Evolutionary conservation across 1,140 invertebrate genomes (phyloP), one percentile per base, ranked within the genome.

Genomic region (Medauroidea extradentata): DNA sequence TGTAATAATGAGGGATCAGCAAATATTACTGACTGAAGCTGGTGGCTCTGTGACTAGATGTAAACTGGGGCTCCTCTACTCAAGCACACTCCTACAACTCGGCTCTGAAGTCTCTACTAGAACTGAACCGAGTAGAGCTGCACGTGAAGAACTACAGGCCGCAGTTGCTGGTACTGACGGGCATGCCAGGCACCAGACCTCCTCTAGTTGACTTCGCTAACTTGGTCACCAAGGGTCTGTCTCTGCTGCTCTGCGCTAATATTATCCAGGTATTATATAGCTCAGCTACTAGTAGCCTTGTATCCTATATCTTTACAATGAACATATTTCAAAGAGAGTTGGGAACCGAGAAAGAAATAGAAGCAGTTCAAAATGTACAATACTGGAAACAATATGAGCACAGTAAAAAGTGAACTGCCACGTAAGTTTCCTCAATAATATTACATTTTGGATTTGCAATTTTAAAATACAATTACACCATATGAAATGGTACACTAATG

Each of bases 101-200:
- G 66, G 83, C 85, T 16, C 68, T 87, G 7, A 76, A 79, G 57
- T 76, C 79, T 14, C 73, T 82, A 24, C 73, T 83, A 23, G 82
- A 84, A 63, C 68, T 87, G 29, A 75, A 80, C 42, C 69, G 74
- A n/a, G 79, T 83, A 0, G 78, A 82, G 61, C 83, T 85, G 57
- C 85, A 87, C 67, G 82, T 87, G 9, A 87, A 87, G 69, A 87
- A 85, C 67, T 86, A 81, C 71, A 75, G 83, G 63, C 85, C 85
- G 16, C 85, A 87, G 67, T 68, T 86, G 23, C 69, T 87, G 16
- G 79, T 85, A 25, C 67, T 87, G n/a, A 77, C 78, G 43, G 85
- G 85, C 8, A 71, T 79, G 60, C 84, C 84, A 2, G 72, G 74
- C n/a, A 68, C 73, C 11, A 68, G 85, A n/a, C 82, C 83, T 5